Percentiles rank a stretch among this genome's conserved stretches.
These are phyloP conservation scores for Sebastes elongatus DNA, from an alignment of 2,797 vertebrate species.

Conservation along the genomic window DNA sequence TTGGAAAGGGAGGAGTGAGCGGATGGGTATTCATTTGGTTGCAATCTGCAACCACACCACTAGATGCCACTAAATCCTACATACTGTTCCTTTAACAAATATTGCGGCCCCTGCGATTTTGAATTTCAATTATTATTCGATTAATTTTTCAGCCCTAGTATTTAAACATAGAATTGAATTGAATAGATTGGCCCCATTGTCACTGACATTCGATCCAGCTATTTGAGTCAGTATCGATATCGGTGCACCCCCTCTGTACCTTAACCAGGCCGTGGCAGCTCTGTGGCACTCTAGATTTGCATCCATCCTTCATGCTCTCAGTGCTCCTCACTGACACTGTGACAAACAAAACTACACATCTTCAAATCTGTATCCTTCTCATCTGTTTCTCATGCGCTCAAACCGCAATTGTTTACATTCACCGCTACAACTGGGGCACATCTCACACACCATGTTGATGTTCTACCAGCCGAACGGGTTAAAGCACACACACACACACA, in stretches of 20 bases:
- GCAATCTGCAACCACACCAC: too few species aligned
- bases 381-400: constrained; percentile 28
- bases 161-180: background rate
- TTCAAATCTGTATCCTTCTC: constrained; percentile 13
- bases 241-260: accelerated
- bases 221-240: background rate
- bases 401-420: constrained; percentile 30
- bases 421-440: background rate
- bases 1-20: too few species aligned
- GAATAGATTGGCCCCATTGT: accelerated
- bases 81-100: too few species aligned
- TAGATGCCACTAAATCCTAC: too few species aligned
- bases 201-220: background rate
- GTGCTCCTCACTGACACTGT: background rate
- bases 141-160: too few species aligned
- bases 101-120: too few species aligned
- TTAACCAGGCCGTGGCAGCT: background rate
- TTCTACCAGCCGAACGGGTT: constrained; percentile 5
- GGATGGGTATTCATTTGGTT: accelerated
- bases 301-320: background rate
- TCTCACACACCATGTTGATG: constrained; percentile 9
- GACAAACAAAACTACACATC: constrained; percentile 14
- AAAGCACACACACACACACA: constrained; percentile 10
- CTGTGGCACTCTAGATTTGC: background rate
- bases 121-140: too few species aligned